A percentile compares a stretch with the other conserved stretches of the same genome.
phyloP scores from a whole-genome alignment of 2,888 invertebrate species.

The Dolichopus griseipennis region DNA sequence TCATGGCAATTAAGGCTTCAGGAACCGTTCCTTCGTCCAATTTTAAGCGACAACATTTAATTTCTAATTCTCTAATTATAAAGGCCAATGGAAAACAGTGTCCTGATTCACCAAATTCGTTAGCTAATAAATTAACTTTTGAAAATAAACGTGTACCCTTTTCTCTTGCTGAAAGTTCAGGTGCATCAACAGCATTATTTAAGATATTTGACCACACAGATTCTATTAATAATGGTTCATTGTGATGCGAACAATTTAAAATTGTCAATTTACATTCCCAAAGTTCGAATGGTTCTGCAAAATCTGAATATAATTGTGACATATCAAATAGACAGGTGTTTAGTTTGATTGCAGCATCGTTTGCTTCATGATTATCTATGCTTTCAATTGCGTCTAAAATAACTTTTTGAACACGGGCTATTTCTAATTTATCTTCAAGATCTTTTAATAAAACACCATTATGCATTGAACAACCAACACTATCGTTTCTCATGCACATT shows the following conservation, averaged over 20 bases:
- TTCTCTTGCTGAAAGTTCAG: slow-evolving; percentile 44
- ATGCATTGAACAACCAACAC: slow-evolving; percentile 60
- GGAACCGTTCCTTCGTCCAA: slow-evolving; percentile 69
- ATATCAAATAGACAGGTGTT: slow-evolving; percentile 79
- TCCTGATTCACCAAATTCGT: slow-evolving; percentile 69
- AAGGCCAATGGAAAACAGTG: slow-evolving; percentile 85
- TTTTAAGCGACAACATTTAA: slow-evolving; percentile 63
- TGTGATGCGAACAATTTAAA: slow-evolving; percentile 88
- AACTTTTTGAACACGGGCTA: slow-evolving; percentile 71
- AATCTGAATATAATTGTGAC: slow-evolving; percentile 84
- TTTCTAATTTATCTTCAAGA: slow-evolving; percentile 85
- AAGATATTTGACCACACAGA: slow-evolving; percentile 84
- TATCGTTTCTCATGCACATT: slow-evolving; percentile 88
- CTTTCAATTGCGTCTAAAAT: slow-evolving; percentile 57
- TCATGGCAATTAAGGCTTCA: slow-evolving; percentile 63
- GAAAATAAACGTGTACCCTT: slow-evolving; percentile 59
- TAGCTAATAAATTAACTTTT: slow-evolving; percentile 67
- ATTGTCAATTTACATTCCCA: slow-evolving; percentile 93
- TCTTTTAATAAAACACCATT: slow-evolving; percentile 75
- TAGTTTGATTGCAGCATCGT: slow-evolving; percentile 58
- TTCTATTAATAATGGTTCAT: slow-evolving; percentile 78
- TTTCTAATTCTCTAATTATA: slow-evolving; percentile 69
- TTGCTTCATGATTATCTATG: slow-evolving; percentile 47
- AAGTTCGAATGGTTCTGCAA: slow-evolving; percentile 80
- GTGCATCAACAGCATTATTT: slow-evolving; percentile 38